These are phyloP conservation scores for Grantiella picta DNA, from an alignment of 2,113 vertebrate species.

Conservation along the genomic window DNA sequence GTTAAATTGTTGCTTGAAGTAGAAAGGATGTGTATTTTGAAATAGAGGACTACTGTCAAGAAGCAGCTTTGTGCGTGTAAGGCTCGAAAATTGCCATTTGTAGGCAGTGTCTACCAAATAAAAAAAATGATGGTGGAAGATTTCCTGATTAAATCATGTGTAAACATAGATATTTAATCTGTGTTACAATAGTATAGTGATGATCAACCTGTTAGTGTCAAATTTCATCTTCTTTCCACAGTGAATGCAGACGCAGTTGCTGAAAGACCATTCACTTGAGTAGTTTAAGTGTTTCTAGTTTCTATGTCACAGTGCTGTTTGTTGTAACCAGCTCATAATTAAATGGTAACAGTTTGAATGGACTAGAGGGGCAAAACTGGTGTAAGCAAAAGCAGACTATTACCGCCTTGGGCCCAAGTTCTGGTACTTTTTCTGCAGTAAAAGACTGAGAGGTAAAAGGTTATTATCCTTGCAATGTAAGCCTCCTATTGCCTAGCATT, in stretches of 20 bases:
- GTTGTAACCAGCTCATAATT: neutral
- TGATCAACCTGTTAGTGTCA: neutral
- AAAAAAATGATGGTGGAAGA: neutral
- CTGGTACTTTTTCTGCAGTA: neutral
- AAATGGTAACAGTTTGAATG: neutral
- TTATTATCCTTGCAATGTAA: neutral
- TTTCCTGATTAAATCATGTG: neutral
- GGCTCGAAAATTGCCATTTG: neutral
- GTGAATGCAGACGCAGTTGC: neutral
- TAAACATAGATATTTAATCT: neutral
- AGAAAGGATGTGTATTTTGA: neutral
- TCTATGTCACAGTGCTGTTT: neutral
- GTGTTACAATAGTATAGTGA: neutral
- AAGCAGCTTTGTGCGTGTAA: neutral
- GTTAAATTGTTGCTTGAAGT: neutral
- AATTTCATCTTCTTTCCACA: neutral
- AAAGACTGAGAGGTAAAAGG: neutral
- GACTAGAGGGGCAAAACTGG: neutral
- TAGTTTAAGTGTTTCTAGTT: constrained; percentile 18
- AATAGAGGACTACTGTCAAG: neutral
- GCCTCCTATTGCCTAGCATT: neutral
- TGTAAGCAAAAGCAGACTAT: neutral
- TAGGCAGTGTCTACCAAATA: neutral
- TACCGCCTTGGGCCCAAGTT: neutral
- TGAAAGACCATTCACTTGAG: neutral